phyloP scores from a whole-genome alignment of 2,797 vertebrate species.

The Sylvilagus floridanus region DNA sequence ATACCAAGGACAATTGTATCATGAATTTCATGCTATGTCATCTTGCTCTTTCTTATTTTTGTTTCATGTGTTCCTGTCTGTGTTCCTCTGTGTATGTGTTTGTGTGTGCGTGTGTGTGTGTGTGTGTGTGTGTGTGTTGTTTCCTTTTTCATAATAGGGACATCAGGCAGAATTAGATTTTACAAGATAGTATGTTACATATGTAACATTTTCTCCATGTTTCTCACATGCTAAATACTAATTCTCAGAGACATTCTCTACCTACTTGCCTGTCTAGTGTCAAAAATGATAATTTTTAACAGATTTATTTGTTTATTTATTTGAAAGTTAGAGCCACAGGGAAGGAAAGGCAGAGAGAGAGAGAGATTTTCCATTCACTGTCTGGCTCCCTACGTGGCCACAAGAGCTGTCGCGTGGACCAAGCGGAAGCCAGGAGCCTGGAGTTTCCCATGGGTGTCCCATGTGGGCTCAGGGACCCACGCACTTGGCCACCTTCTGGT shows the following conservation, averaged over 20 bases:
- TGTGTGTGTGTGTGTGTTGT: not conserved
- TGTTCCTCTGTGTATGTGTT: not conserved
- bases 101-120: too few relatives aligned
- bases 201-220: constrained; percentile 68
- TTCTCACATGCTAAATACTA: constrained; percentile 57
- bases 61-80: not conserved
- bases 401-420: too few relatives aligned
- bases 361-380: too few relatives aligned
- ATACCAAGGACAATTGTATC: constrained; percentile 23
- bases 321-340: too few relatives aligned
- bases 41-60: constrained; percentile 28
- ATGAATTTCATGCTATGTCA: not conserved
- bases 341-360: too few relatives aligned
- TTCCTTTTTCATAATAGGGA: constrained; percentile 44
- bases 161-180: constrained; percentile 75
- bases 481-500: too few relatives aligned
- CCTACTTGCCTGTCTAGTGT: constrained; percentile 48
- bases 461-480: too few relatives aligned
- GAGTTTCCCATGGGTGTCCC: too few relatives aligned
- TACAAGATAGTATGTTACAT: constrained; percentile 62
- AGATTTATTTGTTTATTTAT: too few relatives aligned
- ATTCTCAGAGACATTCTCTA: constrained; percentile 69
- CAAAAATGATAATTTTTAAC: constrained; percentile 55
- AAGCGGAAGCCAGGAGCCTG: too few relatives aligned
- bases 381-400: too few relatives aligned